Percentiles rank a stretch among this genome's conserved stretches.
phyloP scores from a whole-genome alignment of 2,113 vertebrate species.

The Emydura subglobosa region DNA sequence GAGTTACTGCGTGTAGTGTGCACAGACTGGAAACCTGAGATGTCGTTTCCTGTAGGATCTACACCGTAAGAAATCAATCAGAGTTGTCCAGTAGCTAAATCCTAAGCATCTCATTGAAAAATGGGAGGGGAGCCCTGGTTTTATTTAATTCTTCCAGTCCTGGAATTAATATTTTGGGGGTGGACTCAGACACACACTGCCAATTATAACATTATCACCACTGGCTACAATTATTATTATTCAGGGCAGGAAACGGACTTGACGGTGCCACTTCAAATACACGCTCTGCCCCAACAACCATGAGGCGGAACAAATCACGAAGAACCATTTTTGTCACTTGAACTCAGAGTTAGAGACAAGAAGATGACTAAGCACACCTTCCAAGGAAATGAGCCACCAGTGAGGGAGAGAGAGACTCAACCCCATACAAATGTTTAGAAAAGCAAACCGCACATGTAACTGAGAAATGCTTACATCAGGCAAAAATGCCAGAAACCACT shows the following conservation, averaged over 20 bases:
- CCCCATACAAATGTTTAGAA: fast-evolving
- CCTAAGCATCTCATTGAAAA: neutral
- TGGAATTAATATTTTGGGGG: neutral
- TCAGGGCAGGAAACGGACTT: neutral
- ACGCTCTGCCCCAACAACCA: neutral
- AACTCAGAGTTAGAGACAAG: neutral
- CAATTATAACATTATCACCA: neutral
- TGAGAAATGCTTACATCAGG: neutral
- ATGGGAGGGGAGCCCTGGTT: neutral
- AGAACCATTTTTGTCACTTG: neutral
- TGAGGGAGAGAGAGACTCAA: neutral
- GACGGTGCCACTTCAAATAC: neutral
- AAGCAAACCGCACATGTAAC: neutral
- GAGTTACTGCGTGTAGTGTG: neutral
- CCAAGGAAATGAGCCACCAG: neutral
- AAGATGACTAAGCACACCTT: neutral
- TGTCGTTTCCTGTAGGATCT: neutral
- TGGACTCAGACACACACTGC: neutral
- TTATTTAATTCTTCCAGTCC: neutral
- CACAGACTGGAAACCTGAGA: neutral
- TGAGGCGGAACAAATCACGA: neutral
- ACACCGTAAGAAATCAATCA: neutral
- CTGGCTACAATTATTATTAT: neutral
- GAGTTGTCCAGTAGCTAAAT: neutral
- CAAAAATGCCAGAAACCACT: neutral